phyloP scores from a whole-genome alignment of 1,140 invertebrate species.

The Zaprionus ornatus region DNA sequence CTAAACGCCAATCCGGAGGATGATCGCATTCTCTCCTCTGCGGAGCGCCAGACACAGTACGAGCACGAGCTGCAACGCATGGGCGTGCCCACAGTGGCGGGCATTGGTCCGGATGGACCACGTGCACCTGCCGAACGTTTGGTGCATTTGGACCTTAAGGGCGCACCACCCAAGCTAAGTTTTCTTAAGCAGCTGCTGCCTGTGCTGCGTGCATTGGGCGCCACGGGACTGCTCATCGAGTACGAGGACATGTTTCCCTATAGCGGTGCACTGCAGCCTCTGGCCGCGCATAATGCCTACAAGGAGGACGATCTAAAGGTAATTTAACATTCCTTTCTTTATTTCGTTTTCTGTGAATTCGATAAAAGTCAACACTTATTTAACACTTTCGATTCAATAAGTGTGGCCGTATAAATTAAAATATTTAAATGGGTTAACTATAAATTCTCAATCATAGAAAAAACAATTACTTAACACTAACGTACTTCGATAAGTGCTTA shows the following conservation, averaged over 20 bases:
- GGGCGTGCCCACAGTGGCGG: constrained; percentile 76
- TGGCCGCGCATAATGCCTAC: constrained; percentile 92
- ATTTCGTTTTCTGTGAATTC: not conserved
- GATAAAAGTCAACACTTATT: not conserved
- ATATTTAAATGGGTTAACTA: too few relatives aligned
- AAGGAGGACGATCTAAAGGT: constrained; percentile 82
- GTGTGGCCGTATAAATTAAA: too few relatives aligned
- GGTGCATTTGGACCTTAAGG: constrained; percentile 96
- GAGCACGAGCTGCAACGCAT: constrained; percentile 80
- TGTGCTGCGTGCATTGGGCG: constrained; percentile 90
- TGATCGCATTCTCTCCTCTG: constrained; percentile 73
- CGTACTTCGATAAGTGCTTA: not conserved
- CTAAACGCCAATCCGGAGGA: constrained; percentile 71
- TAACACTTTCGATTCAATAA: too few relatives aligned
- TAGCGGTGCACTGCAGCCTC: constrained; percentile 86
- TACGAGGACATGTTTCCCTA: constrained; percentile 99
- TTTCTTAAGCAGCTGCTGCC: constrained; percentile 89
- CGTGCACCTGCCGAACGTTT: constrained; percentile 84
- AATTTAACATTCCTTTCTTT: not conserved
- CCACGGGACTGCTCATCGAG: constrained; percentile 95
- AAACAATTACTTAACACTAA: too few relatives aligned
- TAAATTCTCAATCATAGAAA: too few relatives aligned
- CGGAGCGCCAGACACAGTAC: constrained; percentile 76
- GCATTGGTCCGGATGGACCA: constrained; percentile 75
- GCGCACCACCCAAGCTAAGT: constrained; percentile 90